Evolutionary conservation across 2,113 vertebrate species (phyloP).

Genomic region (Rattus norvegicus): DNA sequence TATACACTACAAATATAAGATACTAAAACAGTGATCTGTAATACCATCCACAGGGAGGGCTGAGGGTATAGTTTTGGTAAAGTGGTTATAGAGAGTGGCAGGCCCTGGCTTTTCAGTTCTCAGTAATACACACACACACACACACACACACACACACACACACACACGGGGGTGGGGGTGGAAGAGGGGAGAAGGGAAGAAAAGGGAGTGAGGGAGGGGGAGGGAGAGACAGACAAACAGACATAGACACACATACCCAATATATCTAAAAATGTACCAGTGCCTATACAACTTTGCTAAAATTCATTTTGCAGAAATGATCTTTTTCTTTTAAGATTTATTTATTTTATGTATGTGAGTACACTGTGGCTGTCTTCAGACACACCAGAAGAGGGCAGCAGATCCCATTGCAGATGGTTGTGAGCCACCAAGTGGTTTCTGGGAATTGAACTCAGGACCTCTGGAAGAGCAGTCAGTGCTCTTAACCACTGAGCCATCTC

Average conservation of each 20-base stretch:
- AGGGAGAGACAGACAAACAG: too few species aligned
- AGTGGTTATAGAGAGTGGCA: background rate
- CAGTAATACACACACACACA: background rate
- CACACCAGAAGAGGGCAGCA: too few species aligned
- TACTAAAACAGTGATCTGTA: slow-evolving; percentile 53
- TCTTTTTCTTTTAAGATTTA: background rate
- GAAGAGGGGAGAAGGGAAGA: too few species aligned
- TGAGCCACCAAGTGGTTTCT: too few species aligned
- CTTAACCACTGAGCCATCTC: too few species aligned
- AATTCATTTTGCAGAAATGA: slow-evolving; percentile 44
- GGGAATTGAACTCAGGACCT: too few species aligned
- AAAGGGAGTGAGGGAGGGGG: too few species aligned
- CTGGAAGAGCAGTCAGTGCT: too few species aligned
- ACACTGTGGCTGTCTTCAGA: too few species aligned
- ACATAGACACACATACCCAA: background rate
- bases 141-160: background rate
- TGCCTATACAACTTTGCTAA: background rate
- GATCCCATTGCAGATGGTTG: too few species aligned
- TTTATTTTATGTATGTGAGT: too few species aligned
- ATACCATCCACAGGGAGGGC: slow-evolving; percentile 37
- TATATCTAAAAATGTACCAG: background rate
- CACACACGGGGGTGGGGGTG: too few species aligned
- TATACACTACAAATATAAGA: background rate
- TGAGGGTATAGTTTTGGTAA: background rate
- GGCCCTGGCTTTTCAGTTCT: background rate